Base-by-base conservation (phyloP, 2,888 invertebrate species). In the Mesorhabditis belari region DNA sequence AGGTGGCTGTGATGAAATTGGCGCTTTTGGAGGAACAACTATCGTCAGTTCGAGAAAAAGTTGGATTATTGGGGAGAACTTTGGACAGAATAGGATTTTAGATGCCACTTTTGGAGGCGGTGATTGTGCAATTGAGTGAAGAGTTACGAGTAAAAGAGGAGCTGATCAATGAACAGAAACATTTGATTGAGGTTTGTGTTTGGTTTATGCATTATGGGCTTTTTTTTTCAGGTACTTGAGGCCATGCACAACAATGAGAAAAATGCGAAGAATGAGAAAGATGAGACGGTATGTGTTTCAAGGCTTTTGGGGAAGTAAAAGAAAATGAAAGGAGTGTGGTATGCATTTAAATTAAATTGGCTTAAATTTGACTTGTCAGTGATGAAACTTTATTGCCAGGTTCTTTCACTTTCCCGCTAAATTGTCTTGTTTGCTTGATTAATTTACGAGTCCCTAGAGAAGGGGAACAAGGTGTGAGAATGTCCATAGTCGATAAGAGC, bases 61-160 rank as follows among this genome's bases (percentile, higher is more conserved):
- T 35, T 9, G n/a, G n/a, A n/a, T n/a, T n/a, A n/a, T n/a, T n/a
- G n/a, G n/a, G n/a, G n/a, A n/a, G n/a, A n/a, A n/a, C n/a, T n/a
- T n/a, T n/a, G n/a, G n/a, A n/a, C n/a, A n/a, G 35, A 35, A 35
- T 12, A 35, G 9, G 17, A 17, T 62, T 66, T 50, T 51, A 69
- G 64, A 62, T 71, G 5, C 55, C 64, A 35, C 65, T 65, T 53
- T 61, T 68, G 9, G 71, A 71, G 27, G 69, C 65, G 27, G 71
- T 71, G 4, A 71, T 71, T 50, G 61, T 62, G 6, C 71, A 71
- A 51, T 35, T 71, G 60, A 67, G 65, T 58, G 71, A 71, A 49
- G 71, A 71, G 49, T 69, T 71, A 12, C 51, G 61, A 57, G 65
- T 66, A 3, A 71, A 71, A 49, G 69, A 71, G 35, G 55, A 58